A percentile compares a stretch with the other conserved stretches of the same genome.
Evolutionary conservation across 2,797 vertebrate species (phyloP).

Genomic region (Hybognathus amarus): DNA sequence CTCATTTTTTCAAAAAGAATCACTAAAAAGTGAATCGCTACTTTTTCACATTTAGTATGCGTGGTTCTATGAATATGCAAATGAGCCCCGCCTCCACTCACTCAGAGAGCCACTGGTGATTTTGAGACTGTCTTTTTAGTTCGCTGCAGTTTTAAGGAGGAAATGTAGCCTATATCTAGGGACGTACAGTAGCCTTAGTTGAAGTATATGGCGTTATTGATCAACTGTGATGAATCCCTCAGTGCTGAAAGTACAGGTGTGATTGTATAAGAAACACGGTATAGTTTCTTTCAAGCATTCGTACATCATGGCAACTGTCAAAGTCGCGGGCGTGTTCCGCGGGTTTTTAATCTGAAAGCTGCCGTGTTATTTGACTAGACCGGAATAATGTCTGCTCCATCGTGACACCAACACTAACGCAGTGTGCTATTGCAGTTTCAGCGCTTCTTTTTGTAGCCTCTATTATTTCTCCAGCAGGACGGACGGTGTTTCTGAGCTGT

Average conservation of each 20-base stretch:
- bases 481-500: not conserved
- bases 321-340: not conserved
- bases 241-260: not conserved
- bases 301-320: not conserved
- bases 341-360: conserved; percentile 53
- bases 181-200: no score
- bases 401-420: conserved; percentile 12
- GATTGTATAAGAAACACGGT: not conserved
- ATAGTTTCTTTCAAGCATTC: not conserved
- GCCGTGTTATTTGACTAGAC: conserved; percentile 34
- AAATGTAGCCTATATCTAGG: no score
- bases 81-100: no score
- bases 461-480: conserved; percentile 17
- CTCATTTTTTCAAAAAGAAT: no score
- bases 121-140: no score
- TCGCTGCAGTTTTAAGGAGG: no score
- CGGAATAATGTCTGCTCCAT: conserved; percentile 40
- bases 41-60: no score
- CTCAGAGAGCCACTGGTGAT: no score
- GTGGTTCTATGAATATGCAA: no score
- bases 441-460: not conserved
- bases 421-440: conserved; percentile 42
- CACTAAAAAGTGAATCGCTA: no score
- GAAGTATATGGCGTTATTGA: not conserved
- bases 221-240: not conserved